These are phyloP conservation scores for Rhimphoctona megacephalus DNA, from an alignment of 2,888 invertebrate genomes.

Conservation along the genomic window DNA sequence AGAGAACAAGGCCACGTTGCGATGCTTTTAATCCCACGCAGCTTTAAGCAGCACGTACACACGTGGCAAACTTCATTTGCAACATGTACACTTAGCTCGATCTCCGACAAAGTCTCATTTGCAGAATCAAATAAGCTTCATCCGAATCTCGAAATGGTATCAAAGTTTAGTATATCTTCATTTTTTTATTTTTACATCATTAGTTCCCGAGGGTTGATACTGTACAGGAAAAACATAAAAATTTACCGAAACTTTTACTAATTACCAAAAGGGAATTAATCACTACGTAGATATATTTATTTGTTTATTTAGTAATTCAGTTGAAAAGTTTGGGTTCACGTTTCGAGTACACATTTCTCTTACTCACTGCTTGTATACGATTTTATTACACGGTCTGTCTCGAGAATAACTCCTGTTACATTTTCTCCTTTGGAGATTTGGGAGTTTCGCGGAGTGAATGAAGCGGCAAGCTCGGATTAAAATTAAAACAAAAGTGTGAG, in stretches of 20 bases:
- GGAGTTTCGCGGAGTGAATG: slow-evolving; percentile 22
- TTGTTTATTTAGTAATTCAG: slow-evolving; percentile 14
- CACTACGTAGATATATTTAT: not conserved
- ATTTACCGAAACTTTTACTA: slow-evolving; percentile 70
- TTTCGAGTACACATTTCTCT: slow-evolving; percentile 29
- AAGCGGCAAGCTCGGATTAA: slow-evolving; percentile 60
- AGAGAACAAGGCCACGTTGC: slow-evolving; percentile 10
- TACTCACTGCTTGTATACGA: slow-evolving; percentile 26
- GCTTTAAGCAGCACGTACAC: slow-evolving; percentile 57
- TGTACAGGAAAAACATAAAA: slow-evolving; percentile 64
- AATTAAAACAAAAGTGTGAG: slow-evolving; percentile 54
- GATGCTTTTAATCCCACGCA: slow-evolving; percentile 57
- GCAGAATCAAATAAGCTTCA: slow-evolving; percentile 48
- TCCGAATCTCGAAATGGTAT: slow-evolving; percentile 27
- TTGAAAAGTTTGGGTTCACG: slow-evolving; percentile 33
- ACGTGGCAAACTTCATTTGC: slow-evolving; percentile 59
- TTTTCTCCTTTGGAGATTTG: slow-evolving; percentile 56
- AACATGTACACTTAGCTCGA: slow-evolving; percentile 46
- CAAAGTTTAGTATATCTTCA: not conserved
- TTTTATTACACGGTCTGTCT: slow-evolving; percentile 38
- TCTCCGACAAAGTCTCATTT: slow-evolving; percentile 29
- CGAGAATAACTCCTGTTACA: slow-evolving; percentile 63
- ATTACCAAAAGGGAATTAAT: slow-evolving; percentile 72
- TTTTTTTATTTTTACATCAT: not conserved
- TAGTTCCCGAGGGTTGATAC: not conserved